Evolutionary conservation across 53 echinoderm and acorn worm species (phyloP).

Genomic region (Glandiceps talaboti): DNA sequence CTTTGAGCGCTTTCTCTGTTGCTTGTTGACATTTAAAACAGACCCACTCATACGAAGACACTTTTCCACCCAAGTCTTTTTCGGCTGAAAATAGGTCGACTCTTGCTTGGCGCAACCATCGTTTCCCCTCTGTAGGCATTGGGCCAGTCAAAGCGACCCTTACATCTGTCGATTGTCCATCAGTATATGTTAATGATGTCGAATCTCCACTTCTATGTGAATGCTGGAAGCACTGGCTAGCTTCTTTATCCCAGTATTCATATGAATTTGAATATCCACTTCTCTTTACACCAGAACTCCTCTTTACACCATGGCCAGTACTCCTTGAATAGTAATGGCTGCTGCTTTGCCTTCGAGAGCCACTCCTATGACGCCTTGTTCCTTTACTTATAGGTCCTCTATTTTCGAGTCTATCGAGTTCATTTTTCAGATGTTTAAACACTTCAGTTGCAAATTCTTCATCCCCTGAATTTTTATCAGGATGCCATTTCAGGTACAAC

Average conservation of each 20-base stretch:
- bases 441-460: conserved; percentile 26
- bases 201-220: background rate
- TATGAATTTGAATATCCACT: background rate
- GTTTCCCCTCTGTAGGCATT: conserved; percentile 7
- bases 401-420: conserved; percentile 15
- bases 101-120: conserved; percentile 30
- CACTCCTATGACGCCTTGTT: background rate
- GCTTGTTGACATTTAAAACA: conserved; percentile 36
- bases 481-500: conserved; percentile 55
- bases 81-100: conserved; percentile 17
- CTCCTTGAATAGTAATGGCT: background rate
- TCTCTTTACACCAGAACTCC: background rate
- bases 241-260: background rate
- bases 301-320: background rate
- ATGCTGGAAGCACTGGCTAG: too few species aligned
- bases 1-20: conserved; percentile 35
- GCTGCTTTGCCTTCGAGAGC: background rate
- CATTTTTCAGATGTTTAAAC: conserved; percentile 40
- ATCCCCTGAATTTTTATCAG: conserved; percentile 40
- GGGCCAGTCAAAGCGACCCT: too few species aligned
- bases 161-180: background rate
- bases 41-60: conserved; percentile 11
- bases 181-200: background rate
- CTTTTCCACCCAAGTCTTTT: background rate
- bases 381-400: background rate